Evolutionary conservation across 2,797 vertebrate genomes (phyloP), one percentile per base, ranked within the genome.

Genomic region (Dipus sagitta): DNA sequence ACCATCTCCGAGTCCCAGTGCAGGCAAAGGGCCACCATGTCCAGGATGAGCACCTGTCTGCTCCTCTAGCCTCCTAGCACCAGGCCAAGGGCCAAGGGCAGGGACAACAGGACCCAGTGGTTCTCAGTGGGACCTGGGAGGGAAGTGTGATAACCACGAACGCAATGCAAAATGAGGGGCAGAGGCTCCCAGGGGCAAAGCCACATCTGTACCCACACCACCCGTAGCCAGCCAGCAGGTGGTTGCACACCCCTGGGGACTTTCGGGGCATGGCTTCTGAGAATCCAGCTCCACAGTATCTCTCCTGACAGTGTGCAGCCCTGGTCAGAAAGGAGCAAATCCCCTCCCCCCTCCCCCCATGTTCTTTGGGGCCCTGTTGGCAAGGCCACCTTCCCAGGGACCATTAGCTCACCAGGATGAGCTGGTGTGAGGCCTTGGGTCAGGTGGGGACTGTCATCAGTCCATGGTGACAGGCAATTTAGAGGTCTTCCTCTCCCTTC

Each of bases 191-290:
- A 24, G n/a, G 4, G 17, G 28, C 21, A 0, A n/a, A 2, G 21
- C 2, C 3, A 17, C 32, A 10, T 0, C 60, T 42, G n/a, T 4
- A 6, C 58, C 75, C 52, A 0, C n/a, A 0, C 3, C 0, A 0
- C 5, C 1, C 3, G 70, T 47, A 54, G 54, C 34, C 24, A 13
- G 30, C 28, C 42, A 12, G 17, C 24, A 7, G 0, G 3, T 2
- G n/a, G 42, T 13, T 32, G 24, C 20, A 3, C 5, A 54, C 3
- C 28, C 47, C 17, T 6, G 12, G 9, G 54, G 4, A 17, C 54
- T 12, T 58, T 14, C 13, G 54, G 54, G 54, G 54, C 54, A 14
- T 58, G 54, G 14, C 17, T 58, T 58, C 54, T 0, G 0, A 68
- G 52, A 34, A 52, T 13, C 5, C 28, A 47, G 28, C 47, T 18